Percentiles rank a stretch among this genome's conserved stretches.
These are phyloP conservation scores for Patella ulyssiponensis DNA, from an alignment of 2,888 invertebrate species.

Conservation along the genomic window DNA sequence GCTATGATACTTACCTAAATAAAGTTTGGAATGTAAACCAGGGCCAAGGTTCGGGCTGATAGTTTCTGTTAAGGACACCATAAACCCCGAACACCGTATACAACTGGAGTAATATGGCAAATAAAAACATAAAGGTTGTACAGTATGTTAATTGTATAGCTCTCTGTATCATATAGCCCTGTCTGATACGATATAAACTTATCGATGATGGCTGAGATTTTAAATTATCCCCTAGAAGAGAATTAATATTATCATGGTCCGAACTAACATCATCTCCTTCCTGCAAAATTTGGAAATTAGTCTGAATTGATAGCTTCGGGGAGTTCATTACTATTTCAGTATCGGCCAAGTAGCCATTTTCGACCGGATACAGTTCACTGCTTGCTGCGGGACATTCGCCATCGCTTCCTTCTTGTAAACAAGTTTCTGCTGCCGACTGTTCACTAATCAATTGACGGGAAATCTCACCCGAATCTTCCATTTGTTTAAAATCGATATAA, in stretches of 20 bases:
- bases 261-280: constrained; percentile 22
- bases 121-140: constrained; percentile 75
- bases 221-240: constrained; percentile 21
- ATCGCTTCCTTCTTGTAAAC: constrained; percentile 16
- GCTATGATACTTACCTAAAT: constrained; percentile 44
- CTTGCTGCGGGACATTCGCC: constrained; percentile 6
- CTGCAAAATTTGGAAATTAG: background rate
- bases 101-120: constrained; percentile 75
- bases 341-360: constrained; percentile 56
- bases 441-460: constrained; percentile 9
- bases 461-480: constrained; percentile 12
- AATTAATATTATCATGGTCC: constrained; percentile 19
- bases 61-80: constrained; percentile 69
- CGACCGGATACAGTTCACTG: constrained; percentile 17
- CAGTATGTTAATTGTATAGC: constrained; percentile 75
- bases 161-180: constrained; percentile 72
- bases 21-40: constrained; percentile 77
- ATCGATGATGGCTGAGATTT: constrained; percentile 41
- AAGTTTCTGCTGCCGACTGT: constrained; percentile 11
- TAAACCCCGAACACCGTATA: constrained; percentile 75
- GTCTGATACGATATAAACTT: constrained; percentile 50
- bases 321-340: constrained; percentile 41
- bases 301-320: constrained; percentile 8
- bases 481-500: background rate
- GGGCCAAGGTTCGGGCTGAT: constrained; percentile 73